Evolutionary conservation across 2,113 vertebrate genomes (phyloP).

Genomic region (Fregetta grallaria): DNA sequence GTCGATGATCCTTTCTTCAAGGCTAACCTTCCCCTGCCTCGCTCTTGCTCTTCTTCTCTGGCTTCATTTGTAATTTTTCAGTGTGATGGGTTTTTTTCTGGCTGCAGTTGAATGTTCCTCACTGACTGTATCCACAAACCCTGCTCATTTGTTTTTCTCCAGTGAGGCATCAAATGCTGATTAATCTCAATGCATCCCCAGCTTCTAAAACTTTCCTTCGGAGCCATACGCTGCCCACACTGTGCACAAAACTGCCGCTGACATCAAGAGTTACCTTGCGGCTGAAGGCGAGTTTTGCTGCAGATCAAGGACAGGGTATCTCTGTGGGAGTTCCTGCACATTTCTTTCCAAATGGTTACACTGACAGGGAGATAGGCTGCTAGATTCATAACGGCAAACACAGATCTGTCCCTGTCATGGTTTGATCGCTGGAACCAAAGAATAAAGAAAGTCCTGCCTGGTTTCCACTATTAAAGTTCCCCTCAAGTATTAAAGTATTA

Average conservation of each 20-base stretch:
- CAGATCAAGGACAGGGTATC: not conserved
- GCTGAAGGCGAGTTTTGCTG: not conserved
- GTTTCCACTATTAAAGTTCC: not conserved
- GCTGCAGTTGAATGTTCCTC: not conserved
- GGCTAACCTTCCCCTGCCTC: not conserved
- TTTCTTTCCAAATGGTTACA: not conserved
- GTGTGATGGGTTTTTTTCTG: not conserved
- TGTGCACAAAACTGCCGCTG: not conserved
- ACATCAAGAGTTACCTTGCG: not conserved
- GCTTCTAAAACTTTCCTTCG: not conserved
- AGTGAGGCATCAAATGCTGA: not conserved
- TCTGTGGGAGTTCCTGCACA: not conserved
- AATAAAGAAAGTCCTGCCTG: not conserved
- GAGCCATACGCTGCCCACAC: not conserved
- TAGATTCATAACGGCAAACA: not conserved
- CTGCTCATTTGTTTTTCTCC: not conserved
- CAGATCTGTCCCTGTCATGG: not conserved
- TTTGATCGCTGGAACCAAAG: conserved; percentile 3
- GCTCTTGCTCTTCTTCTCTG: not conserved
- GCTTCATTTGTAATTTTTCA: not conserved
- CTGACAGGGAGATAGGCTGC: not conserved
- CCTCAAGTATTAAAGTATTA: not conserved
- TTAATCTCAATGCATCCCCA: not conserved
- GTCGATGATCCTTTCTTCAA: not conserved
- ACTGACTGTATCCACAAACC: not conserved